Conservation (phyloP, 2,113 vertebrate species). For the Drymodes brunneopygia region DNA sequence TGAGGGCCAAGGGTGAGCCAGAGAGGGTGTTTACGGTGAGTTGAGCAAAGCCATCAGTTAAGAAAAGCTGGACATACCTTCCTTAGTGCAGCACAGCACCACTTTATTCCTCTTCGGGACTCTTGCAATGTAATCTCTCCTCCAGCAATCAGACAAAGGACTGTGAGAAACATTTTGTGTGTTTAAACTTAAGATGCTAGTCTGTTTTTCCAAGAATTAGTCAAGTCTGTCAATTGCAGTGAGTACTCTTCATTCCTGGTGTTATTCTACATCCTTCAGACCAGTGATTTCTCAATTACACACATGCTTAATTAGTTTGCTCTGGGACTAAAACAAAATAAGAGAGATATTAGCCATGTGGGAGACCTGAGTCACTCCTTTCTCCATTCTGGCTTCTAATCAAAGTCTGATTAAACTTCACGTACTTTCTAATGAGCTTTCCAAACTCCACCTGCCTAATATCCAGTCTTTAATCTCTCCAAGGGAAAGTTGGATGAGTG, state of each 20-base stretch:
- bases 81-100: background rate
- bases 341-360: background rate
- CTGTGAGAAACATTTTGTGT: background rate
- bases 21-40: constrained; percentile 95
- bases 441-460: background rate
- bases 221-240: background rate
- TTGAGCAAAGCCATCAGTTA: background rate
- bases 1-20: constrained; percentile 92
- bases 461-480: background rate
- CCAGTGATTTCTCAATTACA: background rate
- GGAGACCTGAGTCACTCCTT: constrained; percentile 8
- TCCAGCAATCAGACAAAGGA: background rate
- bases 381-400: constrained; percentile 18
- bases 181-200: background rate
- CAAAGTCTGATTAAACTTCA: constrained; percentile 21
- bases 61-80: background rate
- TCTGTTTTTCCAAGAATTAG: background rate
- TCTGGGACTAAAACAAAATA: background rate
- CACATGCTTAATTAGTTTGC: background rate
- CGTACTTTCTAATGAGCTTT: background rate
- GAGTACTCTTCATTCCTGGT: background rate
- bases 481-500: background rate
- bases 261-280: background rate
- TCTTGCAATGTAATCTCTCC: background rate
- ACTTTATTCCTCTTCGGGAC: background rate